Evolutionary conservation across 2,113 vertebrate species (phyloP), one percentile per base, ranked within the genome.

Genomic region (Ramphastos sulfuratus): DNA sequence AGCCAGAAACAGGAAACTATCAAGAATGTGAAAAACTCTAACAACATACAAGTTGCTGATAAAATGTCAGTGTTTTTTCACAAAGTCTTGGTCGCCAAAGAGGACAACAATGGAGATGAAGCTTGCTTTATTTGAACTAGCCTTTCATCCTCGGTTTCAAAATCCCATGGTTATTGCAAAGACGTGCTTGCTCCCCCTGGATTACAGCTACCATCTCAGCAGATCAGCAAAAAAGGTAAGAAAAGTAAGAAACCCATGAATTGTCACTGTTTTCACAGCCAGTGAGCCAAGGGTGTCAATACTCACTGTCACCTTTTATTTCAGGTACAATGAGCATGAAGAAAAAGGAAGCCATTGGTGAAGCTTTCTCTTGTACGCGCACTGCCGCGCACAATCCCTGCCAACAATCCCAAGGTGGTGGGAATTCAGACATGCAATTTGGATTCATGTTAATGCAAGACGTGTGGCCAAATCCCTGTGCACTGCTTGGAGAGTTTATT

Each of bases 381-480:
- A 42, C 12, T 5, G 37, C 67, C 2, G 1, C 7, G 10, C 30
- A 12, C 42, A 55, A 16, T 35, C 30, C 42, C 71, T 70, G 60
- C 50, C 54, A 85, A 67, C 31, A 84, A 25, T 78, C 87, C 64
- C 83, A 90, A 69, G 63, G 55, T 70, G 85, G 82, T 88, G 80
- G 76, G 87, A 95, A 95, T 93, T 93, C 78, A 88, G 59, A 88
- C 95, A 95, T 33, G 3, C 4, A 59, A 95, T 84, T 96, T 92
- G 83, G 93, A 96, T 96, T 95, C 96, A 95, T 88, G 93, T 73
- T 96, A 96, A 96, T 92, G 73, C 73, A 78, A 96, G 85, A 84
- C 74, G 46, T 94, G 92, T 84, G 94, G 77, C 46, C 70, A 96
- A 96, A 92, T 96, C 94, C 94, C 95, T 75, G 73, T 82, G 50